Base-by-base conservation (phyloP, 2,888 invertebrate genomes). In the Acleris sparsana region DNA sequence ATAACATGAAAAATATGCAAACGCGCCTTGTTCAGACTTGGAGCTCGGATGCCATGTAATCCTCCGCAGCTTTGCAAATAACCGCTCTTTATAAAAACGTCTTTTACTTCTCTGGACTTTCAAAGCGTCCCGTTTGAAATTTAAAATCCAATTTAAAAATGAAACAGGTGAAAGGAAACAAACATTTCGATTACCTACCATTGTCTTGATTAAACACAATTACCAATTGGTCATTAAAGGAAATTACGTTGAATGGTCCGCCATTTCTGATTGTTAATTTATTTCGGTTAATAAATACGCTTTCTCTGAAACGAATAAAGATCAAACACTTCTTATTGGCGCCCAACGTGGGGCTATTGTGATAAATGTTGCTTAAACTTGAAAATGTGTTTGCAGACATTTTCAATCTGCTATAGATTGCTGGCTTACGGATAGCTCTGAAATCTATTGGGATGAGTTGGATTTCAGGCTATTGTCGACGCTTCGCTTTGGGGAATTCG, bases 401-500 rank as follows among this genome's bases (percentile, higher is more conserved):
- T 65, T 61, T 56, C 65, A 65, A 61, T 65, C 56, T 56, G 44
- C n/a, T 18, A 33, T 44, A 56, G 65, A 65, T 65, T 61, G 55
- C 46, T 17, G 20, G 44, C 46, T 59, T 44, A 16, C 51, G 55
- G 60, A 65, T 69, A 67, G 63, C 68, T 69, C 39, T 63, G 60
- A 58, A 71, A 69, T 69, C 71, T 67, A 61, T 39, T 43, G 63
- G 64, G 68, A 70, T 61, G 67, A 64, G 53, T 60, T 62, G 62
- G 63, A 69, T 69, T 66, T 68, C 63, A 55, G 52, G 52, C 69
- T 63, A 68, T 70, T 73, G 73, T 71, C 70, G 72, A 65, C 70
- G 68, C 61, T 63, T 55, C 70, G 57, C 68, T 68, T 66, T 64
- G 58, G 61, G 53, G 60, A 61, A 51, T 49, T 67, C 56, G 39